Percentiles rank a stretch among this genome's conserved stretches.
phyloP scores from a whole-genome alignment of 2,888 invertebrate species.

The Conomelus anceps region DNA sequence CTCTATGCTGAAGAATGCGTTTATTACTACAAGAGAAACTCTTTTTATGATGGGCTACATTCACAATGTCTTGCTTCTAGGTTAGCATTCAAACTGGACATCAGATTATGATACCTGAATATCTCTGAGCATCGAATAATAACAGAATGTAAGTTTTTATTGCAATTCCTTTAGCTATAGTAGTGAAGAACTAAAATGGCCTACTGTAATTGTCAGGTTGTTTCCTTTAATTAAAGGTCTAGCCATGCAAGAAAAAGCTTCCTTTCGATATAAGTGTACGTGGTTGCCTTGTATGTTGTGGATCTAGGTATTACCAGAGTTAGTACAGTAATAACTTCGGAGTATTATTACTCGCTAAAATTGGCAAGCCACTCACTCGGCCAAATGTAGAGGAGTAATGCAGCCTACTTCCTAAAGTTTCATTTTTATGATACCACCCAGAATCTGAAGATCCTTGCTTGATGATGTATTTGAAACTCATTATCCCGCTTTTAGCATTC shows the following conservation, averaged over 20 bases:
- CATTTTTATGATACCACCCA: background rate
- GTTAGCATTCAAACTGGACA: background rate
- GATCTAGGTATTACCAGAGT: too few relatives aligned
- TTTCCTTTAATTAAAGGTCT: background rate
- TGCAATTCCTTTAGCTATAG: background rate
- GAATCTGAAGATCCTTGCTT: background rate
- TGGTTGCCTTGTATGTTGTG: background rate
- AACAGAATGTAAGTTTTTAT: background rate
- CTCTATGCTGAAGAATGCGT: background rate
- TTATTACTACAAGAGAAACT: background rate
- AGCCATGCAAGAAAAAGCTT: background rate
- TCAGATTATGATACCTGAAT: background rate
- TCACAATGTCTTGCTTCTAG: background rate
- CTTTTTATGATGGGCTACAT: background rate
- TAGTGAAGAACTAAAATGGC: background rate
- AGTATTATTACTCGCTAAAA: background rate
- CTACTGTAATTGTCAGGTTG: background rate
- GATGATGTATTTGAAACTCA: background rate
- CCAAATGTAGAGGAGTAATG: background rate
- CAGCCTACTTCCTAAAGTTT: background rate
- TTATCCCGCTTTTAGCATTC: too few relatives aligned
- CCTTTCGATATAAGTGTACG: background rate
- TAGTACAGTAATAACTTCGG: background rate
- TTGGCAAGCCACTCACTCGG: background rate
- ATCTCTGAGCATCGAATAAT: background rate